phyloP scores from a whole-genome alignment of 2,797 vertebrate genomes.

The Periparus ater region DNA sequence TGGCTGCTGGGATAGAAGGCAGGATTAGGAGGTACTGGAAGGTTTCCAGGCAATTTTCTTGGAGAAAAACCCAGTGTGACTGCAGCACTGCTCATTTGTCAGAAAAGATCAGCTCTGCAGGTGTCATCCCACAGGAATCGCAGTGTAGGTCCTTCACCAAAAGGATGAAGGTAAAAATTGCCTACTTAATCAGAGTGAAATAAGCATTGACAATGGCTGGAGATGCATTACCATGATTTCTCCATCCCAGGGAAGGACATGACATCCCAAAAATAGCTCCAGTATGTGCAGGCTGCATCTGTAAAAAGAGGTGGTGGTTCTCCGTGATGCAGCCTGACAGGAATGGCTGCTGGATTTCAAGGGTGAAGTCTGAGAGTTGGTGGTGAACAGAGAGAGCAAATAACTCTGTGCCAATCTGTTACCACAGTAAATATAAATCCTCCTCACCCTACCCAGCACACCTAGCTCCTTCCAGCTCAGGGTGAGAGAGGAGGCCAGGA shows the following conservation, averaged over 20 bases:
- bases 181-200: background rate
- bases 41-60: background rate
- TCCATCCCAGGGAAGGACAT: background rate
- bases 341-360: background rate
- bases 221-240: background rate
- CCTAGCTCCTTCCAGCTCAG: background rate
- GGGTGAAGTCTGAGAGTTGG: background rate
- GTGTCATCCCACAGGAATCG: background rate
- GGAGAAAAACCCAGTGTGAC: accelerated
- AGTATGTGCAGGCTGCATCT: background rate
- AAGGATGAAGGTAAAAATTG: background rate
- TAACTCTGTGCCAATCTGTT: background rate
- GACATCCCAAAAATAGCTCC: background rate
- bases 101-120: background rate
- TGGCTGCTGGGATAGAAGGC: background rate
- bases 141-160: background rate
- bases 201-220: background rate
- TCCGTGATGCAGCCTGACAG: background rate
- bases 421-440: background rate
- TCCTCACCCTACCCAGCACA: background rate
- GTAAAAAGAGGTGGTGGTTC: background rate
- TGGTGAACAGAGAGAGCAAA: background rate
- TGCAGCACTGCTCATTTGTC: background rate
- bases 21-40: background rate
- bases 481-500: background rate